A percentile compares a stretch with the other conserved stretches of the same genome.
Evolutionary conservation across 2,888 invertebrate species (phyloP).

Genomic region (Mermis nigrescens): DNA sequence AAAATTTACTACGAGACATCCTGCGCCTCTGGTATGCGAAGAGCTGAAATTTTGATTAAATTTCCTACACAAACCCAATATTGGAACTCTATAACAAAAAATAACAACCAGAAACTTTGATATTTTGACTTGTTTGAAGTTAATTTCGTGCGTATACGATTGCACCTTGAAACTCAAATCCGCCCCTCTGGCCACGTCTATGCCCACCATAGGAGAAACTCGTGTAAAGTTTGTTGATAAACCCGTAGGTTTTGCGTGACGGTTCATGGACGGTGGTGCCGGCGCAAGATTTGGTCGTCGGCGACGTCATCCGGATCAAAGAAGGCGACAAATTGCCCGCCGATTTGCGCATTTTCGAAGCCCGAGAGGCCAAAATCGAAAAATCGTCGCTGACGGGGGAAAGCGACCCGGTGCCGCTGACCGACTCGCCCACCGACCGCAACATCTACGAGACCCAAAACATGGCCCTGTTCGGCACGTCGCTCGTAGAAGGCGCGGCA

Average conservation of each 20-base stretch:
- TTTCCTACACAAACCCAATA: no score
- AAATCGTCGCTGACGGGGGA: conserved; percentile 1
- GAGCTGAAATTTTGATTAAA: no score
- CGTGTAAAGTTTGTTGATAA: no score
- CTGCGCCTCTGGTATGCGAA: no score
- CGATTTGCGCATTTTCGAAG: conserved; percentile 1
- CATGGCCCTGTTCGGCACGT: conserved; percentile 2
- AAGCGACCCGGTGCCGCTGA: not conserved
- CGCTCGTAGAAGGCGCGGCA: not conserved
- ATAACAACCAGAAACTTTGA: no score
- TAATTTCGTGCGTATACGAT: no score
- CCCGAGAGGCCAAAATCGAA: not conserved
- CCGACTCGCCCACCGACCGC: not conserved
- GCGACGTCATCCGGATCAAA: not conserved
- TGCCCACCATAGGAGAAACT: no score
- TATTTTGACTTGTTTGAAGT: no score
- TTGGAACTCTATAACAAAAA: no score
- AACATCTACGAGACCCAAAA: conserved; percentile 4
- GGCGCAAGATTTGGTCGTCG: not conserved
- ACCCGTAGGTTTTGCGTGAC: not conserved
- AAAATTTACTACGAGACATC: no score
- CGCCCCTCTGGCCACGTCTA: no score
- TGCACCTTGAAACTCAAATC: no score
- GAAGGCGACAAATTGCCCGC: conserved; percentile 5
- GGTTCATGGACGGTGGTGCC: not conserved